Percentiles rank a stretch among this genome's conserved stretches.
phyloP scores from a whole-genome alignment of 1,140 invertebrate species.

The Pygmarrhopalites habei region DNA sequence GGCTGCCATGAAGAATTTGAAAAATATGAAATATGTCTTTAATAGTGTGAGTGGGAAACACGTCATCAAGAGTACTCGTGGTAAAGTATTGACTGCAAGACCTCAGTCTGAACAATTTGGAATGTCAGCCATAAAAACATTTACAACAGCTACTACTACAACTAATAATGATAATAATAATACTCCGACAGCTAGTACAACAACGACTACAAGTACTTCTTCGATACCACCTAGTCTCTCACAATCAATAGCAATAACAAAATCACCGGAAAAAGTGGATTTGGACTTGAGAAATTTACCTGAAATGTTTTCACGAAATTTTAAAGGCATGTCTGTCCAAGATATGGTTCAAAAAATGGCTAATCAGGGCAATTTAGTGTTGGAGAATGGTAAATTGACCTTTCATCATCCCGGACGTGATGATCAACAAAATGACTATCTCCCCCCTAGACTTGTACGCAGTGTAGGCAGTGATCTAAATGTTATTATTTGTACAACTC shows the following conservation, averaged over 20 bases:
- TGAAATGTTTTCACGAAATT: not conserved
- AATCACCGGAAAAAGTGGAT: not conserved
- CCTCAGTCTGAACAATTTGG: too few species aligned
- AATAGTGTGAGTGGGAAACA: not conserved
- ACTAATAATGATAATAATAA: not conserved
- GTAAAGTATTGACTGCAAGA: too few species aligned
- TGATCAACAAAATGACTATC: too few species aligned
- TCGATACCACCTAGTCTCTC: not conserved
- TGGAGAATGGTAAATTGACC: slow-evolving; percentile 1
- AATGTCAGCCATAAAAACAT: too few species aligned
- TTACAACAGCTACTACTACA: too few species aligned
- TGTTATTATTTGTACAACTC: too few species aligned
- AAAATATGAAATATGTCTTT: not conserved
- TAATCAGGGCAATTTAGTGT: slow-evolving; percentile 14
- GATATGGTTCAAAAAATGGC: slow-evolving; percentile 23
- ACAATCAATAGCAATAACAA: not conserved
- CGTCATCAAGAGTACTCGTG: not conserved
- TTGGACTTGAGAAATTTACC: not conserved
- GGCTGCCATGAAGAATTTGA: not conserved
- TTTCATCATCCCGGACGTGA: too few species aligned
- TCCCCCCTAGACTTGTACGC: too few species aligned
- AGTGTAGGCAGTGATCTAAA: too few species aligned
- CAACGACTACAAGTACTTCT: not conserved
- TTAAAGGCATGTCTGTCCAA: not conserved
- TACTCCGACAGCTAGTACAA: not conserved